Base-by-base conservation (phyloP, 2,113 vertebrate species). In the Columba janthina region DNA sequence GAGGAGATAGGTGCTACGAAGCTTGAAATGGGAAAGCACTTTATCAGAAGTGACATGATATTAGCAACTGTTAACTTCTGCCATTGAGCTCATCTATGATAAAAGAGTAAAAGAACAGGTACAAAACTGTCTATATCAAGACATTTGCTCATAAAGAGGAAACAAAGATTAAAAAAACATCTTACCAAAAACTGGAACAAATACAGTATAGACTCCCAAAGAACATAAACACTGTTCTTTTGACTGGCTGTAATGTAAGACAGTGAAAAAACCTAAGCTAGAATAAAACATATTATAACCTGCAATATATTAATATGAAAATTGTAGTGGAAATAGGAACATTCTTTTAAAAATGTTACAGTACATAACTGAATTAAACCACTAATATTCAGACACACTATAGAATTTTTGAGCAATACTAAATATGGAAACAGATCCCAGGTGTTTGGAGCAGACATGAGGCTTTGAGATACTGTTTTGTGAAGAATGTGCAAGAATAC, bases 1-100 rank as follows among this genome's bases (percentile, higher is more conserved):
- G 20, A 94, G 11, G 29, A 77, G 21, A 18, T 9, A 81, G 14
- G 44, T n/a, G 4, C 21, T 84, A 32, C 36, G 89, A 65, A 91
- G 40, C n/a, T 76, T 71, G 51, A 89, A 93, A 91, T 62, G 7
- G 12, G 18, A 74, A 91, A 91, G 21, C 46, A 29, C 14, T 84
- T 91, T 77, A 93, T 77, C 56, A 54, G 60, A 87, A 71, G 10
- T 36, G 31, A 26, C 2, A 8, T 76, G 74, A 42, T 29, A 21
- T 81, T 87, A 91, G 29, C 44, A 64, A 7, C 44, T 53, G 66
- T 42, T 88, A 80, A 24, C 14, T 75, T 88, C 62, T 83, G 42
- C 15, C 12, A 44, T 7, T 89, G 50, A 69, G 51, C 32, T 50
- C 70, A 77, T 74, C 64, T 58, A 26, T 67, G 46, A 76, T 29